These are phyloP conservation scores for Podilymbus podiceps DNA, from an alignment of 2,113 vertebrate species.

Conservation along the genomic window DNA sequence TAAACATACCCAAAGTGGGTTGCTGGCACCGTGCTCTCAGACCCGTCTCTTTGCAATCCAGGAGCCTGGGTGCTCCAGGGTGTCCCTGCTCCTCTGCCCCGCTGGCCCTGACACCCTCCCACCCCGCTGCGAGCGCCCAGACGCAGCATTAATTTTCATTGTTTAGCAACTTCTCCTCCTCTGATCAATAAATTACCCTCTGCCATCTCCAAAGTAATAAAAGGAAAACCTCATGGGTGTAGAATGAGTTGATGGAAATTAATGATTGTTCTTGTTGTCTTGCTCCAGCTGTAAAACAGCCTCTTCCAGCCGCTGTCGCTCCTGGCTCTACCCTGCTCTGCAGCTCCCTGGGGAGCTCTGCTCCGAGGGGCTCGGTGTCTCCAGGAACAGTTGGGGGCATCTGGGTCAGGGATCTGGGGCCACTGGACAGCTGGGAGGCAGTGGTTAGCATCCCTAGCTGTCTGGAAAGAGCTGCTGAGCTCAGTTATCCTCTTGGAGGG, in stretches of 20 bases:
- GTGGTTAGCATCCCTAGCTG: background rate
- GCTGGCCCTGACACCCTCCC: background rate
- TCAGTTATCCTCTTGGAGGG: background rate
- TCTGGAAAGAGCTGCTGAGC: background rate
- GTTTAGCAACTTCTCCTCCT: background rate
- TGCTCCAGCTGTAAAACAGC: background rate
- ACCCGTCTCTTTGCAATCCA: background rate
- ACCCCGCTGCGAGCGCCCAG: background rate
- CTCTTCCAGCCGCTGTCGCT: background rate
- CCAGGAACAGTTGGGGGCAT: background rate
- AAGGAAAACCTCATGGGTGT: background rate
- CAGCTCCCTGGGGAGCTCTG: background rate
- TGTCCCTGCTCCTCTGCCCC: background rate
- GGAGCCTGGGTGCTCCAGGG: background rate
- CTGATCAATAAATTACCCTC: constrained; percentile 30
- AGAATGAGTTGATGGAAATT: background rate
- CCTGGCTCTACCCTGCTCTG: background rate
- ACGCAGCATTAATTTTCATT: background rate
- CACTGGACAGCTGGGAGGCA: background rate
- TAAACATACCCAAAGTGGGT: background rate
- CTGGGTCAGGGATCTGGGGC: background rate
- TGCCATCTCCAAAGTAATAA: constrained; percentile 9
- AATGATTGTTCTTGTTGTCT: background rate
- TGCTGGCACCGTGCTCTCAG: background rate
- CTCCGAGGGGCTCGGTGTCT: background rate